These are phyloP conservation scores for Erythrocercus mccallii DNA, from an alignment of 2,113 vertebrate genomes.

Conservation along the genomic window DNA sequence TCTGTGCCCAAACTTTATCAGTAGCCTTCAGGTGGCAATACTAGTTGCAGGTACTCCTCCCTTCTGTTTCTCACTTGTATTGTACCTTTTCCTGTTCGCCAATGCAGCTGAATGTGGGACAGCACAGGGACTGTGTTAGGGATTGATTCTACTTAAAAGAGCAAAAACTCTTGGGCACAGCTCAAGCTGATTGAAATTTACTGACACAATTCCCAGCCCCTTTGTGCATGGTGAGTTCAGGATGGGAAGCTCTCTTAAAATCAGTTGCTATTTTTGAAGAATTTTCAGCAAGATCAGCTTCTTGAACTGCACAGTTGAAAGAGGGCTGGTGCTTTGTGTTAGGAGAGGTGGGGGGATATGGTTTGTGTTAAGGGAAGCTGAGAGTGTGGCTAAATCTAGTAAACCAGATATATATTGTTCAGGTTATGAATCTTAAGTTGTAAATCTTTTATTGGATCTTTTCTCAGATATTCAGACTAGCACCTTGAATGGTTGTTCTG, in stretches of 20 bases:
- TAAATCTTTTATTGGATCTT: not conserved
- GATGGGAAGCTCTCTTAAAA: not conserved
- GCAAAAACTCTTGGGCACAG: not conserved
- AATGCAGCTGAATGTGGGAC: not conserved
- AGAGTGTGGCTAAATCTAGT: not conserved
- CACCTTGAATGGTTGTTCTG: not conserved
- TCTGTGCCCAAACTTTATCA: not conserved
- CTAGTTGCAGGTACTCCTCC: not conserved
- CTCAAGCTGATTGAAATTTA: not conserved
- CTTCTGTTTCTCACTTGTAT: not conserved
- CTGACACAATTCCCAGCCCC: not conserved
- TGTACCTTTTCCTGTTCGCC: not conserved
- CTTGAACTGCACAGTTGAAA: accelerated
- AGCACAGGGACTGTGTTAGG: accelerated
- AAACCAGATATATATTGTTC: not conserved
- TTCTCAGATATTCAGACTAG: not conserved
- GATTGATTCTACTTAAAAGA: not conserved
- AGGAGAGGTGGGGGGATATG: not conserved
- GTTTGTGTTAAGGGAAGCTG: not conserved
- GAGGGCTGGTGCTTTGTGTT: not conserved
- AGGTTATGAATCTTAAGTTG: not conserved
- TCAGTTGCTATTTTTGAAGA: accelerated
- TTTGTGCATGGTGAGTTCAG: not conserved
- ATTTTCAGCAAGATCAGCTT: not conserved
- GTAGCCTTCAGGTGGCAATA: not conserved